phyloP scores from a whole-genome alignment of 2,888 invertebrate species.

The Macrophya alboannulata region DNA sequence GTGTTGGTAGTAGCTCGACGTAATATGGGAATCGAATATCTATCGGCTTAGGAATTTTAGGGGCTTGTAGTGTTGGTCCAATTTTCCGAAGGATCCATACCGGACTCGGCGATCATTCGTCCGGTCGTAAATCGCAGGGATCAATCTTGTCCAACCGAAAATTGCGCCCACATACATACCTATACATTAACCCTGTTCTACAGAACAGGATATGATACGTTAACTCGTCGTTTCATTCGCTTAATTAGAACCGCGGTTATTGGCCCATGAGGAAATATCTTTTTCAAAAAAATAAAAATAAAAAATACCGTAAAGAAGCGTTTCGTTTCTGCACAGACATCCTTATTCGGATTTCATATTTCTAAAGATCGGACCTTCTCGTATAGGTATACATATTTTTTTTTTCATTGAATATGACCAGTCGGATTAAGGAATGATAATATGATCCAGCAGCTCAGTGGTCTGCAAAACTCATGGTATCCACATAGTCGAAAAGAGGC shows the following conservation, averaged over 20 bases:
- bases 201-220: background rate
- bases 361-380: background rate
- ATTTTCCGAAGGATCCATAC: background rate
- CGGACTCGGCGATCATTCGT: constrained; percentile 1
- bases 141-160: constrained; percentile 28
- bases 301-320: no score
- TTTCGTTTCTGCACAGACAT: no score
- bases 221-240: background rate
- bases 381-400: background rate
- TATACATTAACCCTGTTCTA: background rate
- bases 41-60: constrained; percentile 27
- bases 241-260: constrained; percentile 8
- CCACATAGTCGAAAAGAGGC: background rate
- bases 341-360: no score
- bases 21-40: constrained; percentile 29
- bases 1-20: background rate
- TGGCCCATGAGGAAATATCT: background rate
- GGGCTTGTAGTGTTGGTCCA: constrained; percentile 22
- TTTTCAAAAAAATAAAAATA: no score
- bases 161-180: background rate
- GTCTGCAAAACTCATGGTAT: background rate
- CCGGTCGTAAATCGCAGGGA: constrained; percentile 34
- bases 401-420: no score
- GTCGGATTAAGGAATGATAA: background rate
- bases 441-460: constrained; percentile 17